Evolutionary conservation across 2,888 invertebrate species (phyloP), one percentile per base, ranked within the genome.

Genomic region (Caenorhabditis uteleia): DNA sequence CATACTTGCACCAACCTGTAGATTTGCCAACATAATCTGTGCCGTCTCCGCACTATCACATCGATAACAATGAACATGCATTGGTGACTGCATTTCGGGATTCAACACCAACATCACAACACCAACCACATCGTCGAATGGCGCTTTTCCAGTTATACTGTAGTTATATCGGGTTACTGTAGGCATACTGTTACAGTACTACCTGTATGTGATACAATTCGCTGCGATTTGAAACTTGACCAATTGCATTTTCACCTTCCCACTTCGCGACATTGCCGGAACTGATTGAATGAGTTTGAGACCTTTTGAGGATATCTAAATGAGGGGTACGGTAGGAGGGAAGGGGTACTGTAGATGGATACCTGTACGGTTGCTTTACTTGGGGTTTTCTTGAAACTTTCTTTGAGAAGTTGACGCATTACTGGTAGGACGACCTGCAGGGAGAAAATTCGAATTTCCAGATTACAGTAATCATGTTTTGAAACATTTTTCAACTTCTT

Each of bases 221-320:
- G 92, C 92, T 0, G 93, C 93, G 70, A 94, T 92, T 85, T 93
- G 90, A 85, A 95, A 94, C 85, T 93, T 94, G 77, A 94, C 91
- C 33, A 91, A 83, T 64, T 86, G 85, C 58, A 82, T 82, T 57
- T 84, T 83, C 47, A 81, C 77, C 57, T 82, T 82, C 43, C 79
- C 80, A 45, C 84, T 84, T 51, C 84, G 73, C 23, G 73, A 75
- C 74, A 76, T 69, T 36, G 74, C 75, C 31, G 85, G 86, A 12
- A 88, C 87, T 38, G 88, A 92, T 86, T 95, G 95, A 70, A 93
- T 89, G 75, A 95, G 93, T 87, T 94, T 94, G 83, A 95, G 86
- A 33, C 95, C 95, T 85, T 94, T 93, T 85, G 91, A 90, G 76
- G 91, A 84, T 8, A 85, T 81, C 78, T 85, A 68, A 21, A 77